Conservation (phyloP, 2,888 invertebrate genomes). For the Eupithecia pulchellata region DNA sequence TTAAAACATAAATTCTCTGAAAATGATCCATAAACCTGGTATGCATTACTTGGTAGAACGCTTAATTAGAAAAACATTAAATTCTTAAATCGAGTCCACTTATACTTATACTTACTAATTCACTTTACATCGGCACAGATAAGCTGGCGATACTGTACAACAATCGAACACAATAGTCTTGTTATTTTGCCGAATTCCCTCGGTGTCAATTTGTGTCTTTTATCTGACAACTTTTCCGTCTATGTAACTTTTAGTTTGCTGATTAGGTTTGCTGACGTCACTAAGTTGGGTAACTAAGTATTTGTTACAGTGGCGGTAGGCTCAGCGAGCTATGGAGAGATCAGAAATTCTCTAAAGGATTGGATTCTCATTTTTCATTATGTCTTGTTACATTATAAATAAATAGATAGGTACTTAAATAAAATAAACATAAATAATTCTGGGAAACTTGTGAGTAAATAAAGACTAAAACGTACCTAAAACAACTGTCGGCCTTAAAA, state of each 20-base stretch:
- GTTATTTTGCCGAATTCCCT: slow-evolving; percentile 41
- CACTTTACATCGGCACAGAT: background rate
- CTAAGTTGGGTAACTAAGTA: background rate
- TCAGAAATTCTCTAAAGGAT: no score
- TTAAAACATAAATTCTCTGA: background rate
- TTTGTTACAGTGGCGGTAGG: background rate
- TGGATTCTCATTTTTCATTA: no score
- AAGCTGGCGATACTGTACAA: background rate
- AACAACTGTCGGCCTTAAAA: no score
- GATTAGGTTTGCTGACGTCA: slow-evolving; percentile 28
- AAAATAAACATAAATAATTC: no score
- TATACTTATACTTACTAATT: no score
- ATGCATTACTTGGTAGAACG: background rate
- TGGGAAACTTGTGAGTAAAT: no score
- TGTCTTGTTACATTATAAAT: no score
- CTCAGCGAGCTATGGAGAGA: no score
- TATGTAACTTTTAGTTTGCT: slow-evolving; percentile 39
- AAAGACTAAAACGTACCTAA: no score
- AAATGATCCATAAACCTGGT: background rate
- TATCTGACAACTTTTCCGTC: slow-evolving; percentile 40
- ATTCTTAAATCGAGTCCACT: background rate
- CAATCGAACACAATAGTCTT: slow-evolving; percentile 43
- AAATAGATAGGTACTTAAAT: no score
- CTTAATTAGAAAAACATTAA: background rate
- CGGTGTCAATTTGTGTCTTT: slow-evolving; percentile 37